Base-by-base conservation (phyloP, 2,888 invertebrate genomes). In the Archips crataeganus region DNA sequence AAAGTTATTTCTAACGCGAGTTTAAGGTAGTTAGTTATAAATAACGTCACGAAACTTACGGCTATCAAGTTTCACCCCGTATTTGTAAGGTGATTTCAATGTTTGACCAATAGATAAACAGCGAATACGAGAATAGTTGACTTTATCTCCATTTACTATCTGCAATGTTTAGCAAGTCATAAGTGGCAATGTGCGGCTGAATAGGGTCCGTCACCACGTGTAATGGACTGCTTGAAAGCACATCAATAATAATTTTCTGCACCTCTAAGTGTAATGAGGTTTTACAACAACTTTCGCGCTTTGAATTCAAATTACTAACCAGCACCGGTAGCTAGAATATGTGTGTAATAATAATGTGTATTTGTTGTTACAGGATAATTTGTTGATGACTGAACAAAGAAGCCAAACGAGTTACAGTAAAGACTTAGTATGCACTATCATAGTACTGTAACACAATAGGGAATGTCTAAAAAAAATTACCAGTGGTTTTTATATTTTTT, bases 191-290 rank as follows among this genome's bases (percentile, higher is more conserved):
- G 39, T 36, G 23, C 15, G 8, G 45, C 45, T 63, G 42, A 23
- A 45, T 47, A 60, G 39, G 10, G 57, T 57, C 57, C n/a, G 68
- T 73, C 73, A 73, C 59, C 11, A 49, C 39, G 11, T 10, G 63
- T 73, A 73, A 73, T 69, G 59, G 64, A 23, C 9, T 47, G 15
- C 32, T 59, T 62, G 68, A 60, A 59, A 63, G 51, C 59, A 36
- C 63, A 57, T 73, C 73, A 36, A 68, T 68, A 59, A 42, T 69
- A 57, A 69, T 73, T 72, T 73, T 68, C 73, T 51, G 64, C 64
- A 54, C 66, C 51, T 59, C 39, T 69, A 64, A 63, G 49, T 64
- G 51, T 64, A 71, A 73, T 73, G 62, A 72, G 62, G 47, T 68
- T 62, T 60, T 57, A 36, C 57, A 54, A 67, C 54, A 42, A 8